These are phyloP conservation scores for Hyposmocoma kahamanoa DNA, from an alignment of 1,140 invertebrate species.

Conservation along the genomic window DNA sequence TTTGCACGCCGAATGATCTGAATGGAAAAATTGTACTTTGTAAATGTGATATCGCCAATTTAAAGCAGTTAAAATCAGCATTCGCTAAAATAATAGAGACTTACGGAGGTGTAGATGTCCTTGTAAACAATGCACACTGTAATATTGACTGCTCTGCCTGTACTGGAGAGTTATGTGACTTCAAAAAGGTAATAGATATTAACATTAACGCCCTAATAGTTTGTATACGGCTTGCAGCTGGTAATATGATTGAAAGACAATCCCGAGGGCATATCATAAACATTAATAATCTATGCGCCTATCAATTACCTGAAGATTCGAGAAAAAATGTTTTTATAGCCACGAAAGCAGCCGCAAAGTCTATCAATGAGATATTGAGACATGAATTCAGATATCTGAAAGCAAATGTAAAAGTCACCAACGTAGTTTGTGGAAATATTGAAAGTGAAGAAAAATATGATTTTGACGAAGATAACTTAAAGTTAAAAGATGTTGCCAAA, in stretches of 20 bases:
- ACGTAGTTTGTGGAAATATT: slow-evolving; percentile 15
- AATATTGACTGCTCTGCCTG: slow-evolving; percentile 16
- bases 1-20: not conserved
- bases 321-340: slow-evolving; percentile 17
- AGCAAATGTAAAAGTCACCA: slow-evolving; percentile 23
- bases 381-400: slow-evolving; percentile 24
- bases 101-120: slow-evolving; percentile 15
- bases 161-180: slow-evolving; percentile 13
- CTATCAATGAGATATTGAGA: slow-evolving; percentile 23
- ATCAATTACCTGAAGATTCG: slow-evolving; percentile 13
- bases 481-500: slow-evolving; percentile 15
- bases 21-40: slow-evolving; percentile 16
- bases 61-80: slow-evolving; percentile 8
- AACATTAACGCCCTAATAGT: slow-evolving; percentile 19
- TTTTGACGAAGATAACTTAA: not conserved
- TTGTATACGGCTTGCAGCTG: slow-evolving; percentile 18
- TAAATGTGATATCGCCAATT: slow-evolving; percentile 17
- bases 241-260: slow-evolving; percentile 18
- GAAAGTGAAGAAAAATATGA: slow-evolving; percentile 7
- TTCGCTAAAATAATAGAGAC: slow-evolving; percentile 15
- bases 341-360: slow-evolving; percentile 14
- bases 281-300: slow-evolving; percentile 15
- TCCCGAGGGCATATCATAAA: slow-evolving; percentile 21
- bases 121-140: slow-evolving; percentile 19
- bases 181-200: slow-evolving; percentile 17